phyloP scores from a whole-genome alignment of 2,113 vertebrate species.

The Muntiacus muntjak region DNA sequence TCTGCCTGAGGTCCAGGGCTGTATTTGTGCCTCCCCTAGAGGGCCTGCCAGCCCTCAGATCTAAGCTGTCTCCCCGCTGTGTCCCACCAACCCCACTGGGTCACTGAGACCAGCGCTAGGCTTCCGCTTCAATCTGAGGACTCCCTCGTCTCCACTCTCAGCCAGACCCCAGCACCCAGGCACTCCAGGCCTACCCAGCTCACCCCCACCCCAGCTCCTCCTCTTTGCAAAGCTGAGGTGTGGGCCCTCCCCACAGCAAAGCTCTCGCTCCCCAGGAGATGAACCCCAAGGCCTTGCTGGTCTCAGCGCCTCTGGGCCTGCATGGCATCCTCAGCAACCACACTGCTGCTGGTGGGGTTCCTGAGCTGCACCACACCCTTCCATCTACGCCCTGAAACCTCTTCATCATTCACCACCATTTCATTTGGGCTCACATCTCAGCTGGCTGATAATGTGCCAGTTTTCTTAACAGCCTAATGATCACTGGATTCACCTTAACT shows the following conservation, averaged over 20 bases:
- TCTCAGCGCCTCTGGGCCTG: background rate
- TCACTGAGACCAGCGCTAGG: background rate
- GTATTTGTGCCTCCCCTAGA: no score
- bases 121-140: rapidly evolving
- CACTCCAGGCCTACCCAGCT: background rate
- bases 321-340: background rate
- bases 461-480: background rate
- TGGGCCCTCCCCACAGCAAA: background rate
- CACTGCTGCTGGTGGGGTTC: background rate
- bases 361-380: background rate
- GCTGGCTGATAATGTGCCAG: background rate
- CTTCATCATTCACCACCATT: background rate
- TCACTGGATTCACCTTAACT: background rate
- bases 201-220: background rate
- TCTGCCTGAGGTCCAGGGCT: background rate
- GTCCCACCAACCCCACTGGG: no score
- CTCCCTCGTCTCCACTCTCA: background rate
- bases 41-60: background rate
- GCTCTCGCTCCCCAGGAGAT: background rate
- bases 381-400: background rate
- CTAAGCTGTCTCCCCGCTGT: no score
- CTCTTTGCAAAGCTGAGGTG: background rate
- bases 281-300: background rate
- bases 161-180: background rate
- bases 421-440: background rate